Percentiles rank a stretch among this genome's conserved stretches.
Conservation (phyloP, 2,113 vertebrate genomes). For the Muntiacus muntjak region DNA sequence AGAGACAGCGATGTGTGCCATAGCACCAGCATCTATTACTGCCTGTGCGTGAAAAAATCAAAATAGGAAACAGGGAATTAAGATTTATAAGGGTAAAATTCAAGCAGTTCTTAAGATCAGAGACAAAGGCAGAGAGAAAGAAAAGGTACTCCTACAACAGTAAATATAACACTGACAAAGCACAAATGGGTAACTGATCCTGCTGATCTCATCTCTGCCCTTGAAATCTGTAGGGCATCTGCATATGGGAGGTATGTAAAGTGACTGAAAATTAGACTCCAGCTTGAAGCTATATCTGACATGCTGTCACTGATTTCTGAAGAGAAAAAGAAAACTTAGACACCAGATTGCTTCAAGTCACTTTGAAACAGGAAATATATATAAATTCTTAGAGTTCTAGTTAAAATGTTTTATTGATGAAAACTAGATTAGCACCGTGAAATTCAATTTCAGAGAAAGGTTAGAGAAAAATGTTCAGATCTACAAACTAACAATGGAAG, state of each 20-base stretch:
- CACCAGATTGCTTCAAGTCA: not conserved
- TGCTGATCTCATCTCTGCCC: not conserved
- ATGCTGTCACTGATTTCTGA: not conserved
- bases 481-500: not conserved
- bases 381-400: not conserved
- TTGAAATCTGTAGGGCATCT: not conserved
- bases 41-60: not conserved
- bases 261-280: not conserved
- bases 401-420: not conserved
- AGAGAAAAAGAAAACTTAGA: not conserved
- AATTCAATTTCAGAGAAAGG: not conserved
- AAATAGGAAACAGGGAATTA: not conserved
- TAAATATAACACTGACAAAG: not conserved
- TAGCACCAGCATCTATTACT: not conserved
- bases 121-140: not conserved
- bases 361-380: conserved; percentile 3
- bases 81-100: not conserved
- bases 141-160: not conserved
- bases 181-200: not conserved
- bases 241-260: not conserved
- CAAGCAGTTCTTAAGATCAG: not conserved
- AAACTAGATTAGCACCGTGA: not conserved
- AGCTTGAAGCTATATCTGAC: not conserved
- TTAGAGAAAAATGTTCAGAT: not conserved
- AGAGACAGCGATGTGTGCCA: not conserved